Percentiles rank a stretch among this genome's conserved stretches.
phyloP scores from a whole-genome alignment of 2,113 vertebrate genomes.

The Neodontobutis hainanensis region DNA sequence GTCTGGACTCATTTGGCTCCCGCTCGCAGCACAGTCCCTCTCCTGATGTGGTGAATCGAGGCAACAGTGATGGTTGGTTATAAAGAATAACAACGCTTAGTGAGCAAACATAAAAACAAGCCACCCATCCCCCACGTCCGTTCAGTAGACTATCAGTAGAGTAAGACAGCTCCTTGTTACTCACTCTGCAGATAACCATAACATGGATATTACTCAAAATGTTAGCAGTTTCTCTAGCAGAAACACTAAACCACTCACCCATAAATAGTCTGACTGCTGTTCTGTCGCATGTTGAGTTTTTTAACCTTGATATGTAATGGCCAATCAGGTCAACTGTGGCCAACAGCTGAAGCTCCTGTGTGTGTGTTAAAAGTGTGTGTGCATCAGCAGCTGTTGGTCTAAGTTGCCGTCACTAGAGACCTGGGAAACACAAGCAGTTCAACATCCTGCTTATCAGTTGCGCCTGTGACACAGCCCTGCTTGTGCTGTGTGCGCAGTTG shows the following conservation, averaged over 20 bases:
- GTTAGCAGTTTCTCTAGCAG: conserved; percentile 13
- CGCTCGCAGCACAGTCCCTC: conserved; percentile 94
- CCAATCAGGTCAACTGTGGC: conserved; percentile 19
- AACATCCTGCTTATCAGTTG: conserved; percentile 51
- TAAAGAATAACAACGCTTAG: conserved; percentile 3
- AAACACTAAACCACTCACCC: conserved; percentile 23
- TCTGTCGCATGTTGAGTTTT: conserved; percentile 17
- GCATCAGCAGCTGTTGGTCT: conserved; percentile 46
- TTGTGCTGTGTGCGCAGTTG: conserved; percentile 15
- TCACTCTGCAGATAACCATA: background rate
- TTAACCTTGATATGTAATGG: conserved; percentile 46
- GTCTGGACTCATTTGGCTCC: conserved; percentile 95
- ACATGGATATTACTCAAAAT: background rate
- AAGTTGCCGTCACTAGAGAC: conserved; percentile 33
- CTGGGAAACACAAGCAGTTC: conserved; percentile 37
- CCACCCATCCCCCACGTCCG: background rate
- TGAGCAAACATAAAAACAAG: background rate
- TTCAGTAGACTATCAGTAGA: background rate
- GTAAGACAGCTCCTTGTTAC: background rate
- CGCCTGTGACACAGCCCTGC: background rate
- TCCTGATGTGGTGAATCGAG: conserved; percentile 90
- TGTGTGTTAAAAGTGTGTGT: conserved; percentile 20
- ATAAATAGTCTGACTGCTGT: conserved; percentile 44
- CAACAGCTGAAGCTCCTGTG: conserved; percentile 58
- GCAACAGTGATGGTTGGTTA: conserved; percentile 89